These are phyloP conservation scores for Apostichopus japonicus DNA, from an alignment of 35 echinoderm and acorn worm species.

Conservation along the genomic window DNA sequence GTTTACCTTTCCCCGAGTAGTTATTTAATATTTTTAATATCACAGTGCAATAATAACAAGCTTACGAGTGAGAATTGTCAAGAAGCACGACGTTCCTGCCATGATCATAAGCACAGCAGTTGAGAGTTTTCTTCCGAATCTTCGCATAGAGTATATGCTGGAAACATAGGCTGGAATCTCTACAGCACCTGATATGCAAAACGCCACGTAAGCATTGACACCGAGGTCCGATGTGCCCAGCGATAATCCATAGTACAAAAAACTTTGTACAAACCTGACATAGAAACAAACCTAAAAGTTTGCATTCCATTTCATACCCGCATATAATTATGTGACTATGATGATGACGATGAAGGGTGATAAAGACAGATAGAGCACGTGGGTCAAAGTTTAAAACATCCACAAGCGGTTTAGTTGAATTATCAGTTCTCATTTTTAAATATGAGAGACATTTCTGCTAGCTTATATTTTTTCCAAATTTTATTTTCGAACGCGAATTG, in stretches of 20 bases:
- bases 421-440: too few species aligned
- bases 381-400: too few species aligned
- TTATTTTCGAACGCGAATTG: too few species aligned
- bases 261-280: conserved; percentile 52
- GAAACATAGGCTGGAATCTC: conserved; percentile 53
- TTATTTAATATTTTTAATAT: too few species aligned
- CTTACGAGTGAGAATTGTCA: conserved; percentile 44
- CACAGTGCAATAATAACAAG: too few species aligned
- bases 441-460: too few species aligned
- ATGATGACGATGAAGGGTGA: too few species aligned
- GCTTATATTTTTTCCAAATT: too few species aligned
- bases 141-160: conserved; percentile 37
- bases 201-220: conserved; percentile 34
- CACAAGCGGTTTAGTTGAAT: too few species aligned
- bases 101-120: background rate
- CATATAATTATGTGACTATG: too few species aligned
- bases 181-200: conserved; percentile 46
- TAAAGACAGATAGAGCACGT: too few species aligned
- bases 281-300: background rate
- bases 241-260: conserved; percentile 63
- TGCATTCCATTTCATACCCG: background rate
- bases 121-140: conserved; percentile 30
- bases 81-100: conserved; percentile 10
- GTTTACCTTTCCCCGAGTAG: too few species aligned
- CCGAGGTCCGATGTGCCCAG: conserved; percentile 56